These are phyloP conservation scores for Boloria selene DNA, from an alignment of 2,888 invertebrate genomes.

Conservation along the genomic window DNA sequence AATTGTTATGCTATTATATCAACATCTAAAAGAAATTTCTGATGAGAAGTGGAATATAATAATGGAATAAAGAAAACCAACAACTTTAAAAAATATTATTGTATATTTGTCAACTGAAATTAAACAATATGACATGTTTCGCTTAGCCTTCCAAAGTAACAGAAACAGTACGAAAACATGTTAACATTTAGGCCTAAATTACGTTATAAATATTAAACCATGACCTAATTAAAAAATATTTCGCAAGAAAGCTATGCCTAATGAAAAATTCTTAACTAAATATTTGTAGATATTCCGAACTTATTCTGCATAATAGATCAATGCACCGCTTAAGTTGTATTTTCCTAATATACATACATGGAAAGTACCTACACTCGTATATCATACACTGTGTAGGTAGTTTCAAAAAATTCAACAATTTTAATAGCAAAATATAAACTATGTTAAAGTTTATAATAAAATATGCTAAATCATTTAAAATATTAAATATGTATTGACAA, in stretches of 20 bases:
- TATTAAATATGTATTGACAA: conserved; percentile 62
- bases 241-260: conserved; percentile 48
- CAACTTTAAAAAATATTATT: conserved; percentile 69
- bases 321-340: conserved; percentile 72
- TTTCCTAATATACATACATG: conserved; percentile 73
- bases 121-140: conserved; percentile 75
- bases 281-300: conserved; percentile 51
- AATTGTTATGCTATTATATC: too few relatives aligned
- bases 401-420: conserved; percentile 56
- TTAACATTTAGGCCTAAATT: conserved; percentile 65
- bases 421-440: conserved; percentile 67
- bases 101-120: conserved; percentile 81
- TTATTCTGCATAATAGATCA: conserved; percentile 57
- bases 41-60: background rate
- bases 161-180: conserved; percentile 60
- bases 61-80: conserved; percentile 39
- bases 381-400: conserved; percentile 44
- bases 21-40: too few relatives aligned
- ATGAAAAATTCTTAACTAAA: conserved; percentile 48
- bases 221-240: conserved; percentile 44
- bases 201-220: conserved; percentile 57
- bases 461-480: conserved; percentile 70
- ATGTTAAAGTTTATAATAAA: conserved; percentile 64
- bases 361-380: conserved; percentile 53
- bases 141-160: conserved; percentile 73